Evolutionary conservation across 2,888 invertebrate species (phyloP).

Genomic region (Drosophila rellima): DNA sequence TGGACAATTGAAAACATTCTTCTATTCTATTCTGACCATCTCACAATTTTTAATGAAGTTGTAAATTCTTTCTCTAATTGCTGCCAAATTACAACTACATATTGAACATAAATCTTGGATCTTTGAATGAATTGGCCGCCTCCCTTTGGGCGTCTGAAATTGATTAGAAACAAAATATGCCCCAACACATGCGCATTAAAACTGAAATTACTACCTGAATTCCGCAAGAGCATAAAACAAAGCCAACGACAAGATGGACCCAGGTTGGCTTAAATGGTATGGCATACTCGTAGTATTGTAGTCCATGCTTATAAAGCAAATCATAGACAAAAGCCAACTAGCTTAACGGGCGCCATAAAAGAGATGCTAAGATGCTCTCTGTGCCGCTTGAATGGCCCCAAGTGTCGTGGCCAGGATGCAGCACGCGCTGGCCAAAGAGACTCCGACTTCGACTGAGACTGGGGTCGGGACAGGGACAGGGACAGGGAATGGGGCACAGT

Average conservation of each 20-base stretch:
- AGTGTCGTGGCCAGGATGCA: slow-evolving; percentile 70
- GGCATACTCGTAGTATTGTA: slow-evolving; percentile 4
- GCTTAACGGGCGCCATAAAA: slow-evolving; percentile 70
- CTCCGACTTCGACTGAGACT: not conserved
- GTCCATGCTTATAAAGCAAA: slow-evolving; percentile 71
- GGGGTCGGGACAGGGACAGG: not conserved
- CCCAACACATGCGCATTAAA: slow-evolving; percentile 64
- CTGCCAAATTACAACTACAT: slow-evolving; percentile 56
- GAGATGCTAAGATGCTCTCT: slow-evolving; percentile 42
- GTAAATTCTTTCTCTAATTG: slow-evolving; percentile 57
- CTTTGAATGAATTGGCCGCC: slow-evolving; percentile 8
- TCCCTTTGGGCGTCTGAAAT: slow-evolving; percentile 54
- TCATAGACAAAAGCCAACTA: slow-evolving; percentile 70
- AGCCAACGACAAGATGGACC: slow-evolving; percentile 14
- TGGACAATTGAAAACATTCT: not conserved
- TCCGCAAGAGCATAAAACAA: slow-evolving; percentile 71
- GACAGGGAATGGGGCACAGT: slow-evolving; percentile 6
- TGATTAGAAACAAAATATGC: slow-evolving; percentile 64
- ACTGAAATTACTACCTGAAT: slow-evolving; percentile 79
- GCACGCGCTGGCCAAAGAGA: slow-evolving; percentile 59
- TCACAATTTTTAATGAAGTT: slow-evolving; percentile 44
- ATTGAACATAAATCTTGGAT: slow-evolving; percentile 41
- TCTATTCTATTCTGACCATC: slow-evolving; percentile 3
- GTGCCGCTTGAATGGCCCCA: slow-evolving; percentile 64
- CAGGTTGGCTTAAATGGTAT: slow-evolving; percentile 2